Conservation (phyloP, 2,797 vertebrate genomes). For the Remorina albescens region DNA sequence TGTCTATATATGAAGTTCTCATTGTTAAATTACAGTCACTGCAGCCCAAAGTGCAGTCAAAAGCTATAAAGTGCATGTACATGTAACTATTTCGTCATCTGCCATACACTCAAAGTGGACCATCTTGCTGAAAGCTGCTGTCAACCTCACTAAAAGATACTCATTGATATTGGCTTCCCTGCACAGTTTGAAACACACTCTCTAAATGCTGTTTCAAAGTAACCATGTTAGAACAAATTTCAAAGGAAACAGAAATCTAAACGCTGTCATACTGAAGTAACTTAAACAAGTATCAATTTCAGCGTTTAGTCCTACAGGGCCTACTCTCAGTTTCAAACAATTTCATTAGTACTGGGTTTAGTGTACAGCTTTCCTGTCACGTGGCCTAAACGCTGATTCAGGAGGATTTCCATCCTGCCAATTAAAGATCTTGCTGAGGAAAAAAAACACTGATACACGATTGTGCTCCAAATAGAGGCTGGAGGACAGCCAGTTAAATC, state of each 20-base stretch:
- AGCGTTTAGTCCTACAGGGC: constrained; percentile 11
- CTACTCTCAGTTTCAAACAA: constrained; percentile 18
- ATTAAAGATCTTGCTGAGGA: constrained; percentile 36
- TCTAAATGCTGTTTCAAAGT: constrained; percentile 39
- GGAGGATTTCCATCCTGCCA: constrained; percentile 38
- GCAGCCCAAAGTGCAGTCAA: constrained; percentile 1
- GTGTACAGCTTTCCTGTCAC: constrained; percentile 18
- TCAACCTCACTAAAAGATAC: constrained; percentile 34
- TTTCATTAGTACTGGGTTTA: constrained; percentile 43
- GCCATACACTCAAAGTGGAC: background rate
- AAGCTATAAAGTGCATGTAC: constrained; percentile 33
- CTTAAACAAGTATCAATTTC: constrained; percentile 14
- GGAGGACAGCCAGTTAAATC: constrained; percentile 52
- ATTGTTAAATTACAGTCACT: background rate
- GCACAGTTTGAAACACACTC: constrained; percentile 38
- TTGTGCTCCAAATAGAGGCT: constrained; percentile 44
- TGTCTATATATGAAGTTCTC: background rate
- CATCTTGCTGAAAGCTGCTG: constrained; percentile 51
- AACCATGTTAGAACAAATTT: constrained; percentile 32
- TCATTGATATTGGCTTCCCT: constrained; percentile 28
- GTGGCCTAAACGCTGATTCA: constrained; percentile 47
- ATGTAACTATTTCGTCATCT: constrained; percentile 37
- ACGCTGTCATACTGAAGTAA: constrained; percentile 3
- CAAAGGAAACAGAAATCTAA: constrained; percentile 23
- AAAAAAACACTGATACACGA: constrained; percentile 39